phyloP scores from a whole-genome alignment of 2,888 invertebrate genomes.

The Agriotes lineatus region DNA sequence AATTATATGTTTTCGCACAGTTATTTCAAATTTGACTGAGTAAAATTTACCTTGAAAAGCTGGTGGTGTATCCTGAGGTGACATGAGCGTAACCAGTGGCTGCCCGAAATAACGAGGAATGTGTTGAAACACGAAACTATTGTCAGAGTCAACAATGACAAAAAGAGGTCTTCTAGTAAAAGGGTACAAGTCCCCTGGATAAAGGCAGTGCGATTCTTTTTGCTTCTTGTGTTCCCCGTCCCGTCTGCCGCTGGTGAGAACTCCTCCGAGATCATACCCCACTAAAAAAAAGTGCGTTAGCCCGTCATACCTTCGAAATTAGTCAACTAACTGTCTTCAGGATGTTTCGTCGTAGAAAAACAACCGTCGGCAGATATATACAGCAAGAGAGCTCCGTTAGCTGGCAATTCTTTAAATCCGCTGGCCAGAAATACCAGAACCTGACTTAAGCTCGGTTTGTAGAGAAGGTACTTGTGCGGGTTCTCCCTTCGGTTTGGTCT shows the following conservation, averaged over 20 bases:
- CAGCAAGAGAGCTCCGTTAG: constrained; percentile 89
- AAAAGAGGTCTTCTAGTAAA: constrained; percentile 94
- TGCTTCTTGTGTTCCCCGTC: constrained; percentile 73
- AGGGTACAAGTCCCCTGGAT: constrained; percentile 94
- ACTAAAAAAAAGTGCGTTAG: constrained; percentile 65
- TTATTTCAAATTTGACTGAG: no score
- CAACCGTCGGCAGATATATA: constrained; percentile 96
- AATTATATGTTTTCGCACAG: no score
- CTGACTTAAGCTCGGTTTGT: constrained; percentile 94
- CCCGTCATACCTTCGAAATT: not conserved
- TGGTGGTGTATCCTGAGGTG: constrained; percentile 90
- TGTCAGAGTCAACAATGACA: constrained; percentile 95
- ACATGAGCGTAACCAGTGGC: constrained; percentile 92
- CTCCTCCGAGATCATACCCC: constrained; percentile 93
- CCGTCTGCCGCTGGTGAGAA: constrained; percentile 88
- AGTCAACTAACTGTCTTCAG: constrained; percentile 83
- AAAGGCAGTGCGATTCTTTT: constrained; percentile 84
- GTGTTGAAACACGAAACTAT: constrained; percentile 92
- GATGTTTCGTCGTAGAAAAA: constrained; percentile 85
- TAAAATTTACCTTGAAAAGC: constrained; percentile 81
- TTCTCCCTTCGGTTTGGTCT: constrained; percentile 82
- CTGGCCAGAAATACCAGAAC: constrained; percentile 92
- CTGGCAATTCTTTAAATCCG: constrained; percentile 93
- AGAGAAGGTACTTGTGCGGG: constrained; percentile 96
- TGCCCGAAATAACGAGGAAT: constrained; percentile 93